A percentile compares a stretch with the other conserved stretches of the same genome.
phyloP scores from a whole-genome alignment of 2,113 vertebrate genomes.

The Oryzias celebensis region DNA sequence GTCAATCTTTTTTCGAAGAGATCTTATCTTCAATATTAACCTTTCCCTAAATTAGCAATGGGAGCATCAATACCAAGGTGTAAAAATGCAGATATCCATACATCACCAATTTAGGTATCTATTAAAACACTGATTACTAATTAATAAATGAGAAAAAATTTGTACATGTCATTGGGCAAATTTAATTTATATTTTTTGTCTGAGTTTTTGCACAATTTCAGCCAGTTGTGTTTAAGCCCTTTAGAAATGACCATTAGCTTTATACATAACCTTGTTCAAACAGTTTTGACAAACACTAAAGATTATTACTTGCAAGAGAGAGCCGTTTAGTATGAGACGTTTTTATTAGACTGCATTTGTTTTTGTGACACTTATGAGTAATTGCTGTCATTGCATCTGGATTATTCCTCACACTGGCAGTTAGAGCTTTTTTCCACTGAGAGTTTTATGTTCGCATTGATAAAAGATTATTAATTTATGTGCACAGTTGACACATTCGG shows the following conservation, averaged over 20 bases:
- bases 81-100: too few relatives aligned
- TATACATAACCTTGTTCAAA: slow-evolving; percentile 1
- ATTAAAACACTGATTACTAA: too few relatives aligned
- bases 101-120: too few relatives aligned
- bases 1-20: too few relatives aligned
- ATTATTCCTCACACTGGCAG: neutral
- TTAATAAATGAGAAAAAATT: too few relatives aligned
- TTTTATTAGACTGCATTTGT: slow-evolving; percentile 7
- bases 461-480: neutral
- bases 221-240: neutral
- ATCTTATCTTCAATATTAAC: too few relatives aligned
- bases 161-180: too few relatives aligned
- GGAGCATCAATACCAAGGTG: too few relatives aligned
- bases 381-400: slow-evolving; percentile 1
- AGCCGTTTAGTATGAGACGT: slow-evolving; percentile 9
- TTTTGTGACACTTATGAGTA: neutral
- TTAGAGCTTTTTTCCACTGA: neutral
- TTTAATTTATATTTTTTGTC: neutral
- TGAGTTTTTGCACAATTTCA: neutral
- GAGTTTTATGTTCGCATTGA: neutral
- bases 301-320: neutral
- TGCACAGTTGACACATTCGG: neutral
- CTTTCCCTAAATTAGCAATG: too few relatives aligned
- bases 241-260: slow-evolving; percentile 3
- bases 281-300: slow-evolving; percentile 13